These are phyloP conservation scores for Corbicula japonica DNA, from an alignment of 2,888 invertebrate species.

Conservation along the genomic window DNA sequence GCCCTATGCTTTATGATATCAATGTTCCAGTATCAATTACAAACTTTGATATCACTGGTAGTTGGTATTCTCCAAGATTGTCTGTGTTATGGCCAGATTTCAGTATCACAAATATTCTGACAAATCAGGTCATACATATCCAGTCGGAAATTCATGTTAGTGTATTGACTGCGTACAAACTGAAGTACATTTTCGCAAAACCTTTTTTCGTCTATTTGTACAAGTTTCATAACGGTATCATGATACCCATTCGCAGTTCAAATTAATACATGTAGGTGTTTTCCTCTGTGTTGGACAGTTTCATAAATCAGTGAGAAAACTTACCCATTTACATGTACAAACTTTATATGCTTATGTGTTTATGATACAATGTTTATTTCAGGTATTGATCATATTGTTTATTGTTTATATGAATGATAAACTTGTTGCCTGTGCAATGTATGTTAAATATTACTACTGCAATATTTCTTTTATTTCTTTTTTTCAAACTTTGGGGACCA, in stretches of 20 bases:
- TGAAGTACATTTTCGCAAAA: background rate
- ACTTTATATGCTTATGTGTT: no score
- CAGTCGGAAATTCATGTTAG: background rate
- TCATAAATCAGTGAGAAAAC: no score
- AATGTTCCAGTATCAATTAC: background rate
- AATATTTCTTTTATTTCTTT: no score
- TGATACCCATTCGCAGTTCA: constrained; percentile 1
- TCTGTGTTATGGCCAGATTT: background rate
- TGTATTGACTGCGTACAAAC: background rate
- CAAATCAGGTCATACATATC: background rate
- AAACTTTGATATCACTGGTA: background rate
- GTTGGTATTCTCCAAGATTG: background rate
- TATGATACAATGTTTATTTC: no score
- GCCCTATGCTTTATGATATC: background rate
- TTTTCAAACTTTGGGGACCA: no score
- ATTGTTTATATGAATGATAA: no score
- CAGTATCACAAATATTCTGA: background rate
- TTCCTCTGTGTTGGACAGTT: no score
- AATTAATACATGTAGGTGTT: no score
- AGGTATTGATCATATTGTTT: no score
- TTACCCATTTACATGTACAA: no score
- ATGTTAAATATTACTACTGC: no score
- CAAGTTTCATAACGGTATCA: background rate
- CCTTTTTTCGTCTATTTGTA: background rate
- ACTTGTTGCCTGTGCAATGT: no score